These are phyloP conservation scores for Amazona finschi DNA, from an alignment of 2,797 vertebrate genomes.

Conservation along the genomic window DNA sequence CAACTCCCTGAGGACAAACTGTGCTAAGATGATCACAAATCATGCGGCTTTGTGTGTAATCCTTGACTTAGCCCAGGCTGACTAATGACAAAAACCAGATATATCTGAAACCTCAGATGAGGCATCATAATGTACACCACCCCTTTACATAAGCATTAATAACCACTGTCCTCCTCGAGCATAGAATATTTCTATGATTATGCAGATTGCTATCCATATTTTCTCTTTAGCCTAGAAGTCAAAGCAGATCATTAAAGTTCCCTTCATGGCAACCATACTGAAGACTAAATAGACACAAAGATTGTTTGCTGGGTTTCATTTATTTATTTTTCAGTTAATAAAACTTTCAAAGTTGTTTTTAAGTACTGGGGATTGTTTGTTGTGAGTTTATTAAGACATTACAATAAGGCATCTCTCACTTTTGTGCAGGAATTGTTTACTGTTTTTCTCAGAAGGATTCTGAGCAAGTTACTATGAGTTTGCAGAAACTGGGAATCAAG, in stretches of 20 bases:
- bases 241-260: background rate
- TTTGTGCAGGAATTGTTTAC: slow-evolving; percentile 89
- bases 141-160: background rate
- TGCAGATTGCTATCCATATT: background rate
- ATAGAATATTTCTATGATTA: background rate
- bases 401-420: background rate
- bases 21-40: background rate
- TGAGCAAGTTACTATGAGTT: slow-evolving; percentile 83
- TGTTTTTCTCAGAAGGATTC: slow-evolving; percentile 98
- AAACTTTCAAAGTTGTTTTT: background rate
- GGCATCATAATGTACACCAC: background rate
- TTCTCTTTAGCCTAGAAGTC: background rate
- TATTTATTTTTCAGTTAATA: background rate
- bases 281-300: background rate
- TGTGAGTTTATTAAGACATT: background rate
- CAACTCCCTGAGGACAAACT: background rate
- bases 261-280: background rate
- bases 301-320: background rate
- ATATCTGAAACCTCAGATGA: background rate
- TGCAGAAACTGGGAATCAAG: slow-evolving; percentile 84
- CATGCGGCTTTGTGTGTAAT: background rate
- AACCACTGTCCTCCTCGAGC: background rate
- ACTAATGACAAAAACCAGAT: background rate
- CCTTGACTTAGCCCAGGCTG: background rate
- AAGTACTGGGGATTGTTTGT: background rate